phyloP scores from a whole-genome alignment of 1,140 invertebrate species.

The Saccostrea cuccullata region DNA sequence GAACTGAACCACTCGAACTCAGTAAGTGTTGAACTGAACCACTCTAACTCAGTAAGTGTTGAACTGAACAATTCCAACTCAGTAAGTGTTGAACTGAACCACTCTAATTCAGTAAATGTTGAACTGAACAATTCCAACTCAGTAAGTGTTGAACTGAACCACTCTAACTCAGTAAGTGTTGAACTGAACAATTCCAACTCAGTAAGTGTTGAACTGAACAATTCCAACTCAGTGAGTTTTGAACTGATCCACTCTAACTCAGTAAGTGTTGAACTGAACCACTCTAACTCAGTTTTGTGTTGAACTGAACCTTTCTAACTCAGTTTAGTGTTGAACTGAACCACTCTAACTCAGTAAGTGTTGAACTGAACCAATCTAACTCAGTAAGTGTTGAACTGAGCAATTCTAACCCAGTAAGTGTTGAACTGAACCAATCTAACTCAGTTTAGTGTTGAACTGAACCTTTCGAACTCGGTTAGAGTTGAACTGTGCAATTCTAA shows the following conservation, averaged over 20 bases:
- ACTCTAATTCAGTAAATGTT: conserved; percentile 51
- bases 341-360: not conserved
- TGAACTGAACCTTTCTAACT: not conserved
- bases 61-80: not conserved
- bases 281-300: not conserved
- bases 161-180: conserved; percentile 51
- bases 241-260: too few species aligned
- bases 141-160: conserved; percentile 58
- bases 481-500: not conserved
- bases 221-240: not conserved
- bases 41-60: conserved; percentile 69
- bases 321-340: not conserved
- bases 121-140: not conserved
- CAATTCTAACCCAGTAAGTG: conserved; percentile 69
- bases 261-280: not conserved
- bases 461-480: not conserved
- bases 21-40: conserved; percentile 66
- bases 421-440: conserved; percentile 73
- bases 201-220: not conserved
- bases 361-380: conserved; percentile 73
- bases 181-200: not conserved
- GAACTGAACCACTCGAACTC: conserved; percentile 48
- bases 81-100: conserved; percentile 59
- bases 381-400: conserved; percentile 62
- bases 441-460: conserved; percentile 48